These are phyloP conservation scores for Poeciliopsis infans DNA, from an alignment of 2,797 vertebrate species.

Conservation along the genomic window DNA sequence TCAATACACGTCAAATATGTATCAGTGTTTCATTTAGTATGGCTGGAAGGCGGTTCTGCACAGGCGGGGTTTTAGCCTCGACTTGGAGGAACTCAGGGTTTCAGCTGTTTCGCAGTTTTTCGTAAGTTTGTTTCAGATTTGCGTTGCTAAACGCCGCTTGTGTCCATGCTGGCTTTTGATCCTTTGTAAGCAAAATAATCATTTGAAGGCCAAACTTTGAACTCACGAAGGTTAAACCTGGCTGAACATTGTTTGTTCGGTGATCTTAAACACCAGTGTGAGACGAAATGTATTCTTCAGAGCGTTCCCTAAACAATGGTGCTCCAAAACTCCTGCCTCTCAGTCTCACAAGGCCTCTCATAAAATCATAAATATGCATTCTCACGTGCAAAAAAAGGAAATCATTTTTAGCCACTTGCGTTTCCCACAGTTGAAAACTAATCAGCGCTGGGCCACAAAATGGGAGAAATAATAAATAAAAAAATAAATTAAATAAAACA, in stretches of 20 bases:
- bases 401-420: constrained; percentile 51
- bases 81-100: too few species aligned
- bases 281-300: not conserved
- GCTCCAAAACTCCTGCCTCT: constrained; percentile 29
- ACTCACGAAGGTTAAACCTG: not conserved
- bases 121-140: too few species aligned
- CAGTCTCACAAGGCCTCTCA: constrained; percentile 33
- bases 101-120: too few species aligned
- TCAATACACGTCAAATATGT: too few species aligned
- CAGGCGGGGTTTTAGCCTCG: too few species aligned
- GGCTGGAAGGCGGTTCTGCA: too few species aligned
- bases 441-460: constrained; percentile 57
- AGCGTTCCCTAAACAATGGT: not conserved
- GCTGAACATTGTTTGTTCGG: not conserved
- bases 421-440: constrained; percentile 61
- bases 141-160: not conserved
- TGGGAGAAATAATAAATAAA: constrained; percentile 1
- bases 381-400: constrained; percentile 46
- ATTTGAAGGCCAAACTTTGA: not conserved
- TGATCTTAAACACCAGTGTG: not conserved
- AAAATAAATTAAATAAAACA: constrained; percentile 21
- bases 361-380: constrained; percentile 66
- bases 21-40: too few species aligned
- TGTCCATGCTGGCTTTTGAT: not conserved
- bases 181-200: not conserved